These are phyloP conservation scores for Dinomys branickii DNA, from an alignment of 2,113 vertebrate genomes.

Conservation along the genomic window DNA sequence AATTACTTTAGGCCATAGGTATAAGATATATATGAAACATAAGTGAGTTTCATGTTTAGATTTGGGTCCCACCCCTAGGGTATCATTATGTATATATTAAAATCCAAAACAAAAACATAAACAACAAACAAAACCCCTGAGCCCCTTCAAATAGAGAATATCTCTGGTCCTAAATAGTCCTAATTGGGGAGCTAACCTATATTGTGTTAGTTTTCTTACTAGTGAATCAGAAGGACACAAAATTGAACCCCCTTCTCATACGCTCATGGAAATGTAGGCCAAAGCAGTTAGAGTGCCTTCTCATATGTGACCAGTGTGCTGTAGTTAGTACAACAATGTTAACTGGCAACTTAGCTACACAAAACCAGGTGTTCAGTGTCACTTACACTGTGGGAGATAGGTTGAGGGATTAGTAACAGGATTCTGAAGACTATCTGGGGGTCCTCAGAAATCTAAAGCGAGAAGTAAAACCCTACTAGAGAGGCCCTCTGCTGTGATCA, in stretches of 20 bases:
- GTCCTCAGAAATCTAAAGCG: constrained; percentile 15
- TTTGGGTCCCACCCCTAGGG: background rate
- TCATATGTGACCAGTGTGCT: background rate
- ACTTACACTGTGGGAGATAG: background rate
- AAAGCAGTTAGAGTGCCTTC: background rate
- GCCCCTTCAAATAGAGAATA: background rate
- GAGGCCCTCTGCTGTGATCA: background rate
- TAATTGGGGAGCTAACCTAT: background rate
- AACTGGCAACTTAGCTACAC: background rate
- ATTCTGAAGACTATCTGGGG: background rate
- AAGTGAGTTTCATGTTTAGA: background rate
- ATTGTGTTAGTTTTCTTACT: background rate
- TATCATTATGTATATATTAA: background rate
- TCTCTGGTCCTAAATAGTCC: background rate
- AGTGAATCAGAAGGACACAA: background rate
- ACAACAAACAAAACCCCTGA: background rate
- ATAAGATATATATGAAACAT: background rate
- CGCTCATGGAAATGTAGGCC: background rate
- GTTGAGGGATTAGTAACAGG: background rate
- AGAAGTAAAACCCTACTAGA: background rate
- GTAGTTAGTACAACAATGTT: background rate
- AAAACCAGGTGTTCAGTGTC: background rate
- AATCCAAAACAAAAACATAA: background rate
- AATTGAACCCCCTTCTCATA: background rate
- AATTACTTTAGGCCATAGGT: background rate